Evolutionary conservation across 1,140 invertebrate genomes (phyloP).

Genomic region (Drosophila lini): DNA sequence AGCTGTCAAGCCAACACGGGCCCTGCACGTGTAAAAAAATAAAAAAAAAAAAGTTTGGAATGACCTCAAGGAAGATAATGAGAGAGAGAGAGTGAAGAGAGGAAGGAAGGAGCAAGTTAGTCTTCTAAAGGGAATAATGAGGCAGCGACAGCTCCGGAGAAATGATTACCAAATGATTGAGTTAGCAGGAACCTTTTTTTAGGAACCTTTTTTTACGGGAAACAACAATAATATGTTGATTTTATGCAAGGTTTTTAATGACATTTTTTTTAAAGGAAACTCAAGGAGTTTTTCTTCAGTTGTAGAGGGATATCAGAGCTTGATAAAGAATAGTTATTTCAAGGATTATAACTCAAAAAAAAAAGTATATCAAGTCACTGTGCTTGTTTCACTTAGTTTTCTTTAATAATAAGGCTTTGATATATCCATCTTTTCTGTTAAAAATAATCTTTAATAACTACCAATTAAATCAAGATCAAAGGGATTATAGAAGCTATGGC

Average conservation of each 20-base stretch:
- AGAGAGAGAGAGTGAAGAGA: background rate
- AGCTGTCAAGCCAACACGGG: constrained; percentile 52
- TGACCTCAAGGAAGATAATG: constrained; percentile 11
- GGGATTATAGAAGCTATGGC: constrained; percentile 48
- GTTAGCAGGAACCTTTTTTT: background rate
- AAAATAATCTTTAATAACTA: no score
- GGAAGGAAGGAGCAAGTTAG: background rate
- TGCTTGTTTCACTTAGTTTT: no score
- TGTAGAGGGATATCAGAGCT: no score
- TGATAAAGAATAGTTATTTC: no score
- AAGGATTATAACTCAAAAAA: no score
- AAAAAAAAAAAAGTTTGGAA: constrained; percentile 53
- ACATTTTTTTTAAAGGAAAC: no score
- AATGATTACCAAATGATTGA: constrained; percentile 13
- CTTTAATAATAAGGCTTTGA: background rate
- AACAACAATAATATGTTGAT: background rate
- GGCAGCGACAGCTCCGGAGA: background rate
- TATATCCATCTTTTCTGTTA: background rate
- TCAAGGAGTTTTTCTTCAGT: no score
- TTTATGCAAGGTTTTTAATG: background rate
- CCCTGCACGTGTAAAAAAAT: constrained; percentile 55
- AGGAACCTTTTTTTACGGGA: no score
- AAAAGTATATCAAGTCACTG: no score
- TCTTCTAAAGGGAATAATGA: constrained; percentile 17
- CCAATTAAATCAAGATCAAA: background rate